Conservation (phyloP, 2,888 invertebrate species). For the Epinotia demarniana region DNA sequence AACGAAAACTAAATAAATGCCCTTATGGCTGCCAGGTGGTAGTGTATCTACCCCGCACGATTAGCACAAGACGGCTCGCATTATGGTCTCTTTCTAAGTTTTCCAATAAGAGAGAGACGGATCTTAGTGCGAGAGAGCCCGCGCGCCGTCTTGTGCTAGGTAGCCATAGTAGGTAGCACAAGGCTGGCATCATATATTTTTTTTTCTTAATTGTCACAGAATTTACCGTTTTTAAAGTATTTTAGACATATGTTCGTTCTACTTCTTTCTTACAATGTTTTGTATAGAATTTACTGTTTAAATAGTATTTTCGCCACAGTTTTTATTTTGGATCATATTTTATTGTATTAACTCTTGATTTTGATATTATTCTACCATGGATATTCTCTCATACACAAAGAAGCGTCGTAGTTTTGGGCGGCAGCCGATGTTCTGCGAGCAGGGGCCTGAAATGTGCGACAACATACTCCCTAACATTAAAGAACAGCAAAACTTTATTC, state of each 20-base stretch:
- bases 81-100: too few species aligned
- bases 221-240: background rate
- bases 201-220: background rate
- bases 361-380: constrained; percentile 54
- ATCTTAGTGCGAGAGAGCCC: too few species aligned
- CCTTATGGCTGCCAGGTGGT: too few species aligned
- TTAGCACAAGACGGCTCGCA: too few species aligned
- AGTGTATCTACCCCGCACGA: too few species aligned
- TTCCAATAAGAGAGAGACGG: too few species aligned
- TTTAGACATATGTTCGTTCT: background rate
- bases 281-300: background rate
- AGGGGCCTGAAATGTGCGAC: constrained; percentile 74
- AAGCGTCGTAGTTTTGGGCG: constrained; percentile 76
- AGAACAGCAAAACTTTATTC: constrained; percentile 71
- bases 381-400: constrained; percentile 74
- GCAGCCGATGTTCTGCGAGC: constrained; percentile 78
- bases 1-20: too few species aligned
- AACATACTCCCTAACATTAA: constrained; percentile 60
- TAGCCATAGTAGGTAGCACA: too few species aligned
- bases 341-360: background rate
- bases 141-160: too few species aligned
- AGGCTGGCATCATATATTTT: too few species aligned
- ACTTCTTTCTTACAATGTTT: background rate
- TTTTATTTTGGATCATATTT: background rate
- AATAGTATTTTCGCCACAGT: background rate